phyloP scores from a whole-genome alignment of 1,140 invertebrate species.

The Heliconius hermathena region DNA sequence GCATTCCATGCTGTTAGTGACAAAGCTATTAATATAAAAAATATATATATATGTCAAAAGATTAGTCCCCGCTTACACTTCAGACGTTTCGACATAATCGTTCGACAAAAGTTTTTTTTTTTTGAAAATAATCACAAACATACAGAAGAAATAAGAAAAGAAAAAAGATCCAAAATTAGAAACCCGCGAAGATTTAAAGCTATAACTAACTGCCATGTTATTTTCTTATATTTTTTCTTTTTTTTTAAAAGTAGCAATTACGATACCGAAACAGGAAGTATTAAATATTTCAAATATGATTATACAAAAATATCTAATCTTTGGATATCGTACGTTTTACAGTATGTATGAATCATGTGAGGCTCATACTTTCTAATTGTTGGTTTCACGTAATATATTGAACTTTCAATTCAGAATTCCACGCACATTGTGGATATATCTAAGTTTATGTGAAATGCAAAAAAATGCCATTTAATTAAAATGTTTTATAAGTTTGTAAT shows the following conservation, averaged over 20 bases:
- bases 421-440: not conserved
- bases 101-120: not conserved
- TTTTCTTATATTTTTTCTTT: not conserved
- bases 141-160: not conserved
- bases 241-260: not conserved
- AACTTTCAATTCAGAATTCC: conserved; percentile 8
- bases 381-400: not conserved
- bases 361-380: not conserved
- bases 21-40: conserved; percentile 3
- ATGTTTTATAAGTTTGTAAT: not conserved
- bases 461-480: not conserved
- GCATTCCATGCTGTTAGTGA: conserved; percentile 30
- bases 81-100: not conserved
- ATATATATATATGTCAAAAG: not conserved
- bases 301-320: not conserved
- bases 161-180: not conserved
- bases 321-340: not conserved
- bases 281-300: not conserved
- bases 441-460: not conserved
- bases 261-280: not conserved
- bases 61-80: not conserved
- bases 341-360: not conserved
- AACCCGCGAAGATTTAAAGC: conserved; percentile 6
- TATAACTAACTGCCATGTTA: not conserved
- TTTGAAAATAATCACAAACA: not conserved